phyloP scores from a whole-genome alignment of 2,797 vertebrate species.

The Thamnophis elegans region DNA sequence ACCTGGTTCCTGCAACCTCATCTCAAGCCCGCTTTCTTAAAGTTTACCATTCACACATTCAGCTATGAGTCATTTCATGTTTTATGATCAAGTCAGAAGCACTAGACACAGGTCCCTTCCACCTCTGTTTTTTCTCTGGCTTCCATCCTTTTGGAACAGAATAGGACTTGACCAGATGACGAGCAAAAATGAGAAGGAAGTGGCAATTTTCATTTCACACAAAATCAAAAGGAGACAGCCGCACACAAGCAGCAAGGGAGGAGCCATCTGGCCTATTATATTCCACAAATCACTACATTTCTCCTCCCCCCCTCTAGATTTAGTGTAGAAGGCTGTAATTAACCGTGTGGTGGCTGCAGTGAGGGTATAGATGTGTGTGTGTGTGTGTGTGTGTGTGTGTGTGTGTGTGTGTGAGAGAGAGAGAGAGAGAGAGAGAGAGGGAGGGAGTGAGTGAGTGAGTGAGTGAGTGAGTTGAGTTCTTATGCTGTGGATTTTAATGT shows the following conservation, averaged over 20 bases:
- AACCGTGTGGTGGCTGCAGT: neutral
- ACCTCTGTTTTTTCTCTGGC: neutral
- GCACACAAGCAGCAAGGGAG: neutral
- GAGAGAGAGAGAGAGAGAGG: too few relatives aligned
- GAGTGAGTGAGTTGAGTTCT: neutral
- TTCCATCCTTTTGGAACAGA: neutral
- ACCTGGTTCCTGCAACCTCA: neutral
- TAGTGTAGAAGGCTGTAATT: neutral
- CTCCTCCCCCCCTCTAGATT: neutral
- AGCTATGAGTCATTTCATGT: neutral
- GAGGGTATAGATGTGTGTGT: neutral
- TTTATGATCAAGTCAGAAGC: neutral
- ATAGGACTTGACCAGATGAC: neutral
- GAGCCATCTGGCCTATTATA: neutral
- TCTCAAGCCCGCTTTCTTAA: neutral
- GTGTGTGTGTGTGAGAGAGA: too few relatives aligned
- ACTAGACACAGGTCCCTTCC: neutral
- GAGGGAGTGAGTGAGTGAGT: too few relatives aligned
- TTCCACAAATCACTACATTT: neutral
- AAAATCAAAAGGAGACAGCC: neutral
- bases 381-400: neutral
- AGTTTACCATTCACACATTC: neutral
- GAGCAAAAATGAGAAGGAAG: neutral
- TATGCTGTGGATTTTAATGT: neutral
- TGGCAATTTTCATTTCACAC: neutral